Base-by-base conservation (phyloP, 2,113 vertebrate genomes). In the Lophotis ruficrista region DNA sequence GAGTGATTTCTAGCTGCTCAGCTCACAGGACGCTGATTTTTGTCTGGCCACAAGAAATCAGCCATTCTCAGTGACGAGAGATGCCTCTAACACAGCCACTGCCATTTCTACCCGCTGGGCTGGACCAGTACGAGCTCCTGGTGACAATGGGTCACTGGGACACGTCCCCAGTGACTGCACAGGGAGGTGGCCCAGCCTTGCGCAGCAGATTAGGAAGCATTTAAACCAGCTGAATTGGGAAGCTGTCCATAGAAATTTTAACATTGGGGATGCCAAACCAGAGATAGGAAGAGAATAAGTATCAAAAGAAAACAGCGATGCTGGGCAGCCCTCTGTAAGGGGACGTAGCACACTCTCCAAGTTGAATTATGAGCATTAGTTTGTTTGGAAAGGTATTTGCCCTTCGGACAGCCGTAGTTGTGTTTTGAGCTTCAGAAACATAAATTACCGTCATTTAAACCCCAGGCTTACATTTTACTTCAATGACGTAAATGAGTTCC, bases 401-500 rank as follows among this genome's bases (percentile, higher is more conserved):
- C 84, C 97, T 97, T 97, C 96, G 87, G 95, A 87, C 78, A 95
- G 47, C 91, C 60, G 54, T 94, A 80, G 76, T 97, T 96, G 83
- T 95, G 58, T 95, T 94, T 76, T 71, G 60, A 85, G 91, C 90
- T 97, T 86, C 94, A 90, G 95, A 82, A 91, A 87, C 73, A 97
- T 96, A 97, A 93, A 91, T 94, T 97, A 96, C 48, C 90, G 91
- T 83, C 57, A 96, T 96, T 94, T 90, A 92, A 97, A 94, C 66
- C 82, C 71, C 88, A 68, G 90, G 75, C 94, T 96, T 87, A 70
- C 87, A 96, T 97, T 97, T 97, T 95, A 96, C 72, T 87, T 92
- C 90, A 62, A 81, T 95, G 83, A 88, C 56, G 76, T 87, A 72
- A 95, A 95, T 77, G 53, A 94, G 87, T 72, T 96, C 90, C 93